Conservation (phyloP, 2,888 invertebrate genomes). For the Brenthis daphne region DNA sequence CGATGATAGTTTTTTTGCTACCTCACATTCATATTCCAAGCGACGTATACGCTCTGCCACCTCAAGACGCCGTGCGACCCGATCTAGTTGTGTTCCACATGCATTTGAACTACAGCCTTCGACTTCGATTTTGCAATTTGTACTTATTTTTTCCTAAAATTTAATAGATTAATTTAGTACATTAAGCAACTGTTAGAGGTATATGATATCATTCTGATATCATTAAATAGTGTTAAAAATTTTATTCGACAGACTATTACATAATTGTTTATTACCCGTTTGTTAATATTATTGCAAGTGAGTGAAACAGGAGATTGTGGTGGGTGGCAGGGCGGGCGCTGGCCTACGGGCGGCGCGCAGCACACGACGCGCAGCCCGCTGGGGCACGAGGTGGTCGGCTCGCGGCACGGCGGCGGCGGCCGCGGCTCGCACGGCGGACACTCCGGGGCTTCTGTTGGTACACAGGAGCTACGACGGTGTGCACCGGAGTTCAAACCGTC, state of each 20-base stretch:
- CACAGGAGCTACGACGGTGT: slow-evolving; percentile 21
- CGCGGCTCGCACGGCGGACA: slow-evolving; percentile 21
- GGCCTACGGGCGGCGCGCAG: slow-evolving; percentile 40
- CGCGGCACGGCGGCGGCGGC: slow-evolving; percentile 31
- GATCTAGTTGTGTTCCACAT: slow-evolving; percentile 44
- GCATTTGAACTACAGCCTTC: slow-evolving; percentile 1
- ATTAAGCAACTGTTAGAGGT: background rate
- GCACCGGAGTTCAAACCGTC: background rate
- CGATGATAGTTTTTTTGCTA: slow-evolving; percentile 25
- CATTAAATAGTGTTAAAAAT: background rate
- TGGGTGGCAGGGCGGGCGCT: slow-evolving; percentile 47
- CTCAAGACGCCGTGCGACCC: slow-evolving; percentile 35
- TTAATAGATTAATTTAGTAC: background rate
- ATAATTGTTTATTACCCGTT: slow-evolving; percentile 11
- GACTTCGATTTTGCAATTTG: background rate
- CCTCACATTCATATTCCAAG: slow-evolving; percentile 31
- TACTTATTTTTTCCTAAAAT: background rate
- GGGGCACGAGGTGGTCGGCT: slow-evolving; percentile 33
- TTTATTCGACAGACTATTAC: background rate
- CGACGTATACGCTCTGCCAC: slow-evolving; percentile 39
- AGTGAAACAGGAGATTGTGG: slow-evolving; percentile 25
- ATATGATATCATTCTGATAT: background rate
- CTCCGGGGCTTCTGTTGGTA: background rate
- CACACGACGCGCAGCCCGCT: slow-evolving; percentile 47
- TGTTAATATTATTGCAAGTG: slow-evolving; percentile 38